Conservation (phyloP, 2,888 invertebrate species). For the Holacanthella duospinosa region DNA sequence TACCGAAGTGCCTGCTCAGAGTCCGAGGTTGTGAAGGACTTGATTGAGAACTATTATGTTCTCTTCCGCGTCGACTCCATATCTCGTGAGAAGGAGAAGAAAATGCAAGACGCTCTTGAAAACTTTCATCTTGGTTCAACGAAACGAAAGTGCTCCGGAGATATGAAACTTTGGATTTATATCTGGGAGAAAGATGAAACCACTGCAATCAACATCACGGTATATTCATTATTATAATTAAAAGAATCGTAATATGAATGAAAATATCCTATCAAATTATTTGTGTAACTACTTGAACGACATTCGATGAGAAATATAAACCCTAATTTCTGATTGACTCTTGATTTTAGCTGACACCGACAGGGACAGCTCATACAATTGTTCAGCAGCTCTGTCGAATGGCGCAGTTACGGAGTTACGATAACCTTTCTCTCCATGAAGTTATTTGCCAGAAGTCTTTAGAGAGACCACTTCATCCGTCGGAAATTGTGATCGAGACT, state of each 20-base stretch:
- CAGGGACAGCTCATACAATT: constrained; percentile 26
- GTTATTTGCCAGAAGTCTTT: constrained; percentile 63
- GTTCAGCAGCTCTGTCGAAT: constrained; percentile 26
- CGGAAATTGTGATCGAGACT: constrained; percentile 51
- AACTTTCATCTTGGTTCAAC: constrained; percentile 52
- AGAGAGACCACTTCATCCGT: constrained; percentile 65
- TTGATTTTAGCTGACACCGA: constrained; percentile 29
- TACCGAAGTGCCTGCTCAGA: constrained; percentile 43
- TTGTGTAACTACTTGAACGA: too few species aligned
- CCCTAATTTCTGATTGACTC: background rate
- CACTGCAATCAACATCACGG: constrained; percentile 31
- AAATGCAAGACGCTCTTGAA: constrained; percentile 62
- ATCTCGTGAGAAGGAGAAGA: constrained; percentile 62
- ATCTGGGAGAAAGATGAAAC: constrained; percentile 50
- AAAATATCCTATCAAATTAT: background rate
- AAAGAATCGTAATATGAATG: too few species aligned
- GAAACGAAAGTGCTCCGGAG: constrained; percentile 41
- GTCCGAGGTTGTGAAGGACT: constrained; percentile 62
- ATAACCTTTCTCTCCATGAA: constrained; percentile 67
- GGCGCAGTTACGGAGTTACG: constrained; percentile 21
- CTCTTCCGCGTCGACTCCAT: constrained; percentile 70
- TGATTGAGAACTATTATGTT: constrained; percentile 61
- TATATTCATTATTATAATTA: constrained; percentile 11
- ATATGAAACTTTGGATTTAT: constrained; percentile 69
- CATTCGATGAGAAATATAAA: too few species aligned